Conservation (phyloP, 23 tunicate genomes). For the Clavelina lepadiformis region DNA sequence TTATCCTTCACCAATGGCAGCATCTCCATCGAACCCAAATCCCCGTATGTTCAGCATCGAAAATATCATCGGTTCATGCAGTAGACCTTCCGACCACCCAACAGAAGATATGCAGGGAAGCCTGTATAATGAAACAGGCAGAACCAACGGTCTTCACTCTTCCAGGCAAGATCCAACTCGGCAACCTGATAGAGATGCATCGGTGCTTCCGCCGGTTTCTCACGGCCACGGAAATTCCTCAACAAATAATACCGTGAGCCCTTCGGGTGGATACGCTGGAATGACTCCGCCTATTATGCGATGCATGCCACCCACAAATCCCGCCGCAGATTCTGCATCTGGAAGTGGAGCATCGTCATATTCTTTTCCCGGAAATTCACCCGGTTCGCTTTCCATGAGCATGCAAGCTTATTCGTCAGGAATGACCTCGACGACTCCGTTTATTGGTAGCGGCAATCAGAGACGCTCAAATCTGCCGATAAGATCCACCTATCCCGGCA, state of each 20-base stretch:
- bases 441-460: constrained; percentile 21
- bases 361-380: constrained; percentile 37
- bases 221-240: constrained; percentile 20
- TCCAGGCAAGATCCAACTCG: constrained; percentile 9
- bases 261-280: constrained; percentile 12
- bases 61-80: constrained; percentile 76
- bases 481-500: constrained; percentile 36
- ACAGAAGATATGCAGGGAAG: constrained; percentile 5
- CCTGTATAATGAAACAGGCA: neutral
- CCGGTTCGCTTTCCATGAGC: constrained; percentile 12
- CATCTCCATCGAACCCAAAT: constrained; percentile 41
- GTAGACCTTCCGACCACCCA: constrained; percentile 12
- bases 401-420: constrained; percentile 22
- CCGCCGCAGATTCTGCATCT: constrained; percentile 23
- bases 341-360: constrained; percentile 33
- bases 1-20: constrained; percentile 38
- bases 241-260: constrained; percentile 20
- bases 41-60: constrained; percentile 81
- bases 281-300: constrained; percentile 19
- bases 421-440: constrained; percentile 22
- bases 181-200: constrained; percentile 11
- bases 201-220: constrained; percentile 1
- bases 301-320: constrained; percentile 15
- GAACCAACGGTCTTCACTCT: constrained; percentile 17
- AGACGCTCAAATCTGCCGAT: constrained; percentile 24